These are phyloP conservation scores for Petrocephalus microphthalmus DNA, from an alignment of 2,113 vertebrate genomes.

Conservation along the genomic window DNA sequence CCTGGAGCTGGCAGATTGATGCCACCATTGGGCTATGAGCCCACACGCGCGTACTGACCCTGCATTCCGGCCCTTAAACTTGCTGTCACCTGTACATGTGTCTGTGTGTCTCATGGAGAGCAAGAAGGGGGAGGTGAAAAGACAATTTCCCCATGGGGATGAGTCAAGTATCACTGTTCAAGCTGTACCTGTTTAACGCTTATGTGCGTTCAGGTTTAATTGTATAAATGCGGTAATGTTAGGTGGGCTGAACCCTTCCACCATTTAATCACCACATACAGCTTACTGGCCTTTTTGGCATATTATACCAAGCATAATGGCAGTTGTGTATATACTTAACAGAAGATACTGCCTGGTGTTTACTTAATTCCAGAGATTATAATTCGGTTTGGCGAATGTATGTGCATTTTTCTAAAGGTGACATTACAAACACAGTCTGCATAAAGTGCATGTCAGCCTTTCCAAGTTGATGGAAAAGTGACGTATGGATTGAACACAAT, in stretches of 20 bases:
- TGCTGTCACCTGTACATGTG: not conserved
- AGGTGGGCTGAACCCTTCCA: not conserved
- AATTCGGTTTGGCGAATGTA: not conserved
- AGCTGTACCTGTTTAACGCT: not conserved
- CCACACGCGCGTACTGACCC: not conserved
- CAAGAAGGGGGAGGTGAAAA: not conserved
- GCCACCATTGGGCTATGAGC: not conserved
- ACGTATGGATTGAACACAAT: not conserved
- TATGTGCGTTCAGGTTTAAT: not conserved
- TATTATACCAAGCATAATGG: not conserved
- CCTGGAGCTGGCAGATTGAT: not conserved
- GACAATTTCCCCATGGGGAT: not conserved
- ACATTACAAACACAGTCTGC: not conserved
- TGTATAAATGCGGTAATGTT: not conserved
- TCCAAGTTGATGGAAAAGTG: not conserved
- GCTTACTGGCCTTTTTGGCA: not conserved
- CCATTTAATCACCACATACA: not conserved
- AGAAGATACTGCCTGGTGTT: not conserved
- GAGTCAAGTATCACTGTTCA: not conserved
- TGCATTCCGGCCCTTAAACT: not conserved
- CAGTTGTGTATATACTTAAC: not conserved
- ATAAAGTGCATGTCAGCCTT: not conserved
- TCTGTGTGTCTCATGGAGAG: not conserved
- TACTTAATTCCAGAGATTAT: not conserved
- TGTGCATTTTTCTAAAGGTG: not conserved